A percentile compares a stretch with the other conserved stretches of the same genome.
These are phyloP conservation scores for Pristiophorus japonicus DNA, from an alignment of 2,113 vertebrate species.

Conservation along the genomic window DNA sequence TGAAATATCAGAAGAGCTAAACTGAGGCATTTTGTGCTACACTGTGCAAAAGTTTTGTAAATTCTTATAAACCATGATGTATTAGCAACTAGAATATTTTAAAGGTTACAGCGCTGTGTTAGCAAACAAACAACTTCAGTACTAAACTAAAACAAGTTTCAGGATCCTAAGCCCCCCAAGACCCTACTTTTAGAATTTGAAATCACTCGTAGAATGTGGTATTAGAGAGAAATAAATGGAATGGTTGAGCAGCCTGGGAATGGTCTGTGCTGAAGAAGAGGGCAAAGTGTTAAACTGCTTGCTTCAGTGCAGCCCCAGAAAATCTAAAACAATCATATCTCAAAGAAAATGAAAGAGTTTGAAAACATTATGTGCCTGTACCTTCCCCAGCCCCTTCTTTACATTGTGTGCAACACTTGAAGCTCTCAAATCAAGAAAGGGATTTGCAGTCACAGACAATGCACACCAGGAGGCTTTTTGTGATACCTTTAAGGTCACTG, in stretches of 20 bases:
- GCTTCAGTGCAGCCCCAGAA: not conserved
- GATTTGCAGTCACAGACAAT: not conserved
- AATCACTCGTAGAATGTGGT: not conserved
- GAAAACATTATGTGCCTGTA: not conserved
- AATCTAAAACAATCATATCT: not conserved
- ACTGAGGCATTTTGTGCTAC: not conserved
- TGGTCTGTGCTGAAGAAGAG: not conserved
- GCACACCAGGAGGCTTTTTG: not conserved
- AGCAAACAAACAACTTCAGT: not conserved
- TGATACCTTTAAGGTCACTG: not conserved
- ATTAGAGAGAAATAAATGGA: not conserved
- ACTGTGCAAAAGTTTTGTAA: not conserved
- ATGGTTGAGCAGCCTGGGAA: not conserved
- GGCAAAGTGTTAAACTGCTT: not conserved
- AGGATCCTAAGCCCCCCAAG: not conserved
- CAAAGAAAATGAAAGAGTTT: not conserved
- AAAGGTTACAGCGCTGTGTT: not conserved
- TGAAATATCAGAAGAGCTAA: not conserved
- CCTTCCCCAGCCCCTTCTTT: not conserved
- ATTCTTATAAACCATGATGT: not conserved
- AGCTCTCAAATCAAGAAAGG: constrained; percentile 17
- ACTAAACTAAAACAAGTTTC: not conserved
- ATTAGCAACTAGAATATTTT: not conserved
- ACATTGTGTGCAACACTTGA: not conserved
- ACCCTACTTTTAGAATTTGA: not conserved